Evolutionary conservation across 2,888 invertebrate species (phyloP), one percentile per base, ranked within the genome.

Genomic region (Chrysolina haemoptera): DNA sequence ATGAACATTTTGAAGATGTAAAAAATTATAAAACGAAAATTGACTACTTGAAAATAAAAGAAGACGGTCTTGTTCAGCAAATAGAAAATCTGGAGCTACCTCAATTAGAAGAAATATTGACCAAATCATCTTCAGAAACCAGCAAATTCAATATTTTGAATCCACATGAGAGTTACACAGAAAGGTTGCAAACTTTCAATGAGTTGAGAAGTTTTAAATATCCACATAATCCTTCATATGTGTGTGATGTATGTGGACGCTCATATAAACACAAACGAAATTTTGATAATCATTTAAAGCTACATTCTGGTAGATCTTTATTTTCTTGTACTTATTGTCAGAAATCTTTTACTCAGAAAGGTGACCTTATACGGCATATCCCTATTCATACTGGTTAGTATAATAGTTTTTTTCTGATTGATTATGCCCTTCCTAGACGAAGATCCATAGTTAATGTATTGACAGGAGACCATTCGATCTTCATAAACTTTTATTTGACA

Each of bases 301-400:
- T 89, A 87, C 90, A 91, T 78, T 88, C 89, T 75, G 89, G 89
- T 27, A 84, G 88, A 27, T 88, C 88, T 84, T 89, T 89, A 20
- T 89, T 87, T 77, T 86, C 87, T 27, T 91, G 91, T 82, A 82
- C 84, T 14, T 85, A 87, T 73, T 91, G 91, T 80, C 85, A 88
- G 5, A 91, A 91, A 80, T 86, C 88, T 46, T 91, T 91, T 79
- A 90, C 90, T 2, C 90, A 90, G 80, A 91, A 90, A 82, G 88
- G 88, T 12, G 89, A 90, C 1, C 84, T 91, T 16, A 87, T 88
- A 79, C 85, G 91, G 50, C 91, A 91, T 82, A 80, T 89, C 74
- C 88, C 89, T 8, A 88, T 91, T 71, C 91, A 91, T 80, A 90
- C 90, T 1, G 90, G 90, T 85, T 80, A 73, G 71, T 70, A 74